Base-by-base conservation (phyloP, 2,797 vertebrate genomes). In the Parotocinclus haroldoi region DNA sequence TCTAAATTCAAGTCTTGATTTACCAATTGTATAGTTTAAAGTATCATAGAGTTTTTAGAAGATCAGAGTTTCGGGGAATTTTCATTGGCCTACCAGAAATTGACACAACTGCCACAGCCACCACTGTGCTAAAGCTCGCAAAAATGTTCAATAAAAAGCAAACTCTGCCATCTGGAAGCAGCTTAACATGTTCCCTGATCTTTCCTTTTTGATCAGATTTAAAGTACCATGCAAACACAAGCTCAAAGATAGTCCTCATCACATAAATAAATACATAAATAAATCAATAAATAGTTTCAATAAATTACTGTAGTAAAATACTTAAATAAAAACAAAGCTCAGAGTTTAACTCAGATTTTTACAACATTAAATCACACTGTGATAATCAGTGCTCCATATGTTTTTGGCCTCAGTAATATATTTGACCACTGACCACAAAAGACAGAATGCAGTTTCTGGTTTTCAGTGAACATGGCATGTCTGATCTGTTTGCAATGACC, bases 231-330 rank as follows among this genome's bases (percentile, higher is more conserved):
- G 17, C 17, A 38, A n/a, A 58, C 39, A 27, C 14, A 27, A 11
- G 2, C 17, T 18, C 57, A 3, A 40, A 1, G 0, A 56, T 7
- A 36, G 36, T 53, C 63, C 51, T 72, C 18, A 13, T 60, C 50
- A 14, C 44, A 12, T 64, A 46, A 63, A 60, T 38, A 37, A 73
- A 79, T 72, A 72, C 77, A 82, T 78, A 72, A 87, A 87, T 84
- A 83, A 74, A 83, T 83, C 82, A 84, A 75, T 84, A 82, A 82
- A 87, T 76, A 51, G 49, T 58, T 64, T 67, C 55, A 63, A 78
- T 73, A 71, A 82, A 79, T 75, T 79, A 74, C 54, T 27, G 53
- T 59, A 71, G 63, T 66, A 64, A 72, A 69, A 52, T 65, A 65
- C 19, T 2, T 27, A 27, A 27, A 27, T 27, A 27, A 27, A 27